A percentile compares a stretch with the other conserved stretches of the same genome.
Evolutionary conservation across 2,888 invertebrate species (phyloP).

Genomic region (Ernsta delagoae): DNA sequence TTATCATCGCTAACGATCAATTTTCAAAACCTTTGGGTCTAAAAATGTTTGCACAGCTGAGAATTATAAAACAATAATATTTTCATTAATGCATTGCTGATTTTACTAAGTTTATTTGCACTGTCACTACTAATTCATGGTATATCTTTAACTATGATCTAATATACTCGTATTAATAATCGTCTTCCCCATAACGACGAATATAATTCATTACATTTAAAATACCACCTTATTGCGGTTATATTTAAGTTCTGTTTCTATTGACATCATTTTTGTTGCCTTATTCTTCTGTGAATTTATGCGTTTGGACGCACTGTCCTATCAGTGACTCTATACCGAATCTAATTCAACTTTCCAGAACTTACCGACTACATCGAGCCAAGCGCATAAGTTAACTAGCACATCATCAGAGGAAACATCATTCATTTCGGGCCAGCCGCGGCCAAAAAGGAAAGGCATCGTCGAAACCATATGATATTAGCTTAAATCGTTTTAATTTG

Average conservation of each 20-base stretch:
- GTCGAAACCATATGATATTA: constrained; percentile 87
- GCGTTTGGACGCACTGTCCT: not conserved
- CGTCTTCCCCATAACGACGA: too few species aligned
- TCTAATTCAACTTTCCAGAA: constrained; percentile 48
- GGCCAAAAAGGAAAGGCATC: constrained; percentile 83
- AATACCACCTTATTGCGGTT: not conserved
- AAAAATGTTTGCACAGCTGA: too few species aligned
- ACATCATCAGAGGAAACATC: constrained; percentile 90
- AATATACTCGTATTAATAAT: too few species aligned
- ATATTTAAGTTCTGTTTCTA: not conserved
- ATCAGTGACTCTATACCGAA: not conserved
- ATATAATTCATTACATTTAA: too few species aligned
- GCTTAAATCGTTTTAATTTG: constrained; percentile 32
- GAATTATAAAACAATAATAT: too few species aligned
- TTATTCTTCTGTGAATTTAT: constrained; percentile 5
- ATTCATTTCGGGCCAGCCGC: constrained; percentile 87
- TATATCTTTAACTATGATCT: too few species aligned
- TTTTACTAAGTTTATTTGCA: too few species aligned
- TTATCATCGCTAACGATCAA: too few species aligned
- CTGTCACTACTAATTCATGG: too few species aligned
- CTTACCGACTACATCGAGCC: constrained; percentile 63
- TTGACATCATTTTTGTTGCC: not conserved
- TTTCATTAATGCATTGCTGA: too few species aligned
- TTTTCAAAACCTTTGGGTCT: too few species aligned
- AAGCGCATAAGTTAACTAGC: constrained; percentile 52